These are phyloP conservation scores for Dipodomys stephensi DNA, from an alignment of 2,113 vertebrate species.

Conservation along the genomic window DNA sequence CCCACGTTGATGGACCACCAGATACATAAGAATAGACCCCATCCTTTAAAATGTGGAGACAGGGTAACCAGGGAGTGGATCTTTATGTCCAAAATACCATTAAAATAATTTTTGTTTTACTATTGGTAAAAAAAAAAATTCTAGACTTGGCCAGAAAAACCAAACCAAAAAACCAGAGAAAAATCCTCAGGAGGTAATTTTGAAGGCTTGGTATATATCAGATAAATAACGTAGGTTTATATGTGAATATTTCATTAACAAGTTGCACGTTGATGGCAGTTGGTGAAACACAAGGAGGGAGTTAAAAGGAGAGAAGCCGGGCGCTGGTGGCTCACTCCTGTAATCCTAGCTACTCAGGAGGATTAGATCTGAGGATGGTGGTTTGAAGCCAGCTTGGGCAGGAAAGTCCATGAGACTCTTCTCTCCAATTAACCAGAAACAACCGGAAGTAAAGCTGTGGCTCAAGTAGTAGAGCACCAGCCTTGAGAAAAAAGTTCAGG, in stretches of 20 bases:
- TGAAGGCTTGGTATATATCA: background rate
- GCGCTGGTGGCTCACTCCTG: too few species aligned
- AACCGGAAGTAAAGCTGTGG: too few species aligned
- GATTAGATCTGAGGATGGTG: too few species aligned
- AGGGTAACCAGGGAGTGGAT: background rate
- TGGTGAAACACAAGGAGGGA: background rate
- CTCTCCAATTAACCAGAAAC: too few species aligned
- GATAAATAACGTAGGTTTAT: too few species aligned
- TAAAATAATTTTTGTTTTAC: slow-evolving; percentile 21
- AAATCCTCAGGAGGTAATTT: slow-evolving; percentile 34
- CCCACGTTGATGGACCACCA: background rate
- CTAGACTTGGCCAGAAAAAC: background rate
- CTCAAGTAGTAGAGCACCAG: too few species aligned
- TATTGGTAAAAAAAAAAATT: slow-evolving; percentile 27
- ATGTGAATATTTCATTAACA: background rate
- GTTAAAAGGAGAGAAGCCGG: background rate
- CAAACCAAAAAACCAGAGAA: background rate
- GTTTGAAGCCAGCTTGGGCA: too few species aligned
- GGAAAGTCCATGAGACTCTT: too few species aligned
- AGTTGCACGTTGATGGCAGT: background rate
- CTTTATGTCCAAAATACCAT: slow-evolving; percentile 3
- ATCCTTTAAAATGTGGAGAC: background rate
- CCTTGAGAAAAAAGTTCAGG: too few species aligned
- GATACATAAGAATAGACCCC: background rate
- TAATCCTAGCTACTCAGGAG: too few species aligned